A percentile compares a stretch with the other conserved stretches of the same genome.
phyloP scores from a whole-genome alignment of 2,113 vertebrate genomes.

The Echinops telfairi region DNA sequence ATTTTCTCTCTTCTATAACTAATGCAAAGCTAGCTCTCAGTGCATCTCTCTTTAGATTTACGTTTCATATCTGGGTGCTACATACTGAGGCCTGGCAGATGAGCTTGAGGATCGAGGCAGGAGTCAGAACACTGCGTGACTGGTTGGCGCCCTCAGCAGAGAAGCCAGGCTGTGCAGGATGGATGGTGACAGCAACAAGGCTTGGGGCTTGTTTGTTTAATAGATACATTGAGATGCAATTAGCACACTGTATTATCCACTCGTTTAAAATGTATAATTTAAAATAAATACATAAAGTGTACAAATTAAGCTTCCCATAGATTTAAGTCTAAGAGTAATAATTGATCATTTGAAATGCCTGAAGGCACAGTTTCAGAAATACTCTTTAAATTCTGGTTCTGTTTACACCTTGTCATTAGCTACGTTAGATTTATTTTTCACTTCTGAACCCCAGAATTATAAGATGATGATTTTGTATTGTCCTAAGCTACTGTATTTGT shows the following conservation, averaged over 20 bases:
- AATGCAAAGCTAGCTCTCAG: slow-evolving; percentile 10
- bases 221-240: neutral
- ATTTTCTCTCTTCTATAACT: slow-evolving; percentile 53
- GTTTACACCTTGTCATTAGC: too few relatives aligned
- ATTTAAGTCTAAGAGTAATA: too few relatives aligned
- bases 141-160: neutral
- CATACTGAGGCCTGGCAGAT: slow-evolving; percentile 3
- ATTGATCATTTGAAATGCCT: too few relatives aligned
- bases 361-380: too few relatives aligned
- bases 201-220: neutral
- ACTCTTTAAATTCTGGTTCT: too few relatives aligned
- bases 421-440: too few relatives aligned
- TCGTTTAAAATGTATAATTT: neutral
- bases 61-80: slow-evolving; percentile 43
- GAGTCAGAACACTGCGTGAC: neutral
- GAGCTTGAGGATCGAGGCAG: neutral
- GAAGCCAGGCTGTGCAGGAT: neutral
- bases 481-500: too few relatives aligned
- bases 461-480: too few relatives aligned
- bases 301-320: neutral
- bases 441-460: too few relatives aligned
- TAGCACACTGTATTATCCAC: neutral
- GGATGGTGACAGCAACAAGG: neutral
- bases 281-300: slow-evolving; percentile 15
- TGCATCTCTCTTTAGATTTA: slow-evolving; percentile 27